Base-by-base conservation (phyloP, 2,888 invertebrate genomes). In the Euphydryas editha region DNA sequence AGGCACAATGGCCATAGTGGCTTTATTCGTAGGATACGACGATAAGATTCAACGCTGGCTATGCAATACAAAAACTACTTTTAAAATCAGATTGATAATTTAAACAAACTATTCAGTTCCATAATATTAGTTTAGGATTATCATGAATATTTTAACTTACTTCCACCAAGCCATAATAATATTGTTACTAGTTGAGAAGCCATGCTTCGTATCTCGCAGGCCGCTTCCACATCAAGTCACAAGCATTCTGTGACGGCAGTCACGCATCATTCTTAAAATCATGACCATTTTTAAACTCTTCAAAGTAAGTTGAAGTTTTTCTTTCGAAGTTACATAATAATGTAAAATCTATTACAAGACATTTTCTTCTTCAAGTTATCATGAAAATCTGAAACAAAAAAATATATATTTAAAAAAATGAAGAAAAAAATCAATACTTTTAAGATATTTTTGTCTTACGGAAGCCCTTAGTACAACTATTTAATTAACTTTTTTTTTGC, bases 151-250 rank as follows among this genome's bases (percentile, higher is more conserved):
- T 55, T 37, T 55, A 66, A 86, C 92, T 91, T 78, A 92, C 92
- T 90, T 83, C 90, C 90, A 76, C 85, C 85, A 65, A 92, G 85
- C 91, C 92, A 92, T 78, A 91, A 70, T 76, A 92, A 77, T 68
- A 90, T 80, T 72, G 89, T 86, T 67, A 86, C 86, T 55, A 90
- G 81, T 76, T 80, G 87, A 62, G 87, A 84, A 78, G 87, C 87
- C 91, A 92, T 92, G 75, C 77, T 87, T 82, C 76, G 75, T 73
- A 65, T 57, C 72, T 72, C 74, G 72, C 65, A 72, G 70, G 68
- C 74, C 75, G 78, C 74, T 73, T 80, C 81, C 85, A 80, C 83
- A 83, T 87, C 88, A 88, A 81, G 87, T 88, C 81, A 82, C 83
- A 73, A 82, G 80, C 76, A 79, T 81, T 73, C 77, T 81, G 73